These are phyloP conservation scores for Scomberomorus guttatus DNA, from an alignment of 2,797 vertebrate species.

Conservation along the genomic window DNA sequence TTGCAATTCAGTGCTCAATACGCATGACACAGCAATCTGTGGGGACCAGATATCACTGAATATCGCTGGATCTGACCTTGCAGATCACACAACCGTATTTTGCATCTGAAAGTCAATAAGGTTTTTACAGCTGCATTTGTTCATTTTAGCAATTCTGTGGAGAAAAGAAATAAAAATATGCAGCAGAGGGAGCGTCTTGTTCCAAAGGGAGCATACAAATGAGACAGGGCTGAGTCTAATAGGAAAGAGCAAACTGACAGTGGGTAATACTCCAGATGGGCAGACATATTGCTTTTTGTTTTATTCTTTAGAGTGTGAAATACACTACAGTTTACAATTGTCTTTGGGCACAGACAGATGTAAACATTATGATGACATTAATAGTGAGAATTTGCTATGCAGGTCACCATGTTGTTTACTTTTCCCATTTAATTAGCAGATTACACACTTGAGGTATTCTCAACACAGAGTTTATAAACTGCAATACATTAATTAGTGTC, in stretches of 20 bases:
- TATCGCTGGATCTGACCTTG: slow-evolving; percentile 69
- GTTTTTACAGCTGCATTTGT: slow-evolving; percentile 68
- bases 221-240: slow-evolving; percentile 55
- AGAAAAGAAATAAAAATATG: slow-evolving; percentile 53
- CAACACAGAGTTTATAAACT: slow-evolving; percentile 72
- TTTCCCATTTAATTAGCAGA: slow-evolving; percentile 78
- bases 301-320: slow-evolving; percentile 50
- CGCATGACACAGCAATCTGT: slow-evolving; percentile 61
- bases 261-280: slow-evolving; percentile 37
- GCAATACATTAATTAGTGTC: slow-evolving; percentile 74
- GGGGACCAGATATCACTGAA: slow-evolving; percentile 68
- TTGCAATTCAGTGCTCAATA: slow-evolving; percentile 66
- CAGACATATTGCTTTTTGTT: slow-evolving; percentile 39
- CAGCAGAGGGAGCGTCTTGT: slow-evolving; percentile 42
- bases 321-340: slow-evolving; percentile 23
- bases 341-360: slow-evolving; percentile 63
- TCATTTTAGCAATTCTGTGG: slow-evolving; percentile 61
- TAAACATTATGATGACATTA: slow-evolving; percentile 56
- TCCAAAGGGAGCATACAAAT: slow-evolving; percentile 73
- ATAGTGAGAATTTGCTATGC: slow-evolving; percentile 64
- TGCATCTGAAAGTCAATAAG: slow-evolving; percentile 73
- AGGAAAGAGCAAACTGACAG: slow-evolving; percentile 40
- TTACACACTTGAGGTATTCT: slow-evolving; percentile 79
- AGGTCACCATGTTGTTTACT: slow-evolving; percentile 72
- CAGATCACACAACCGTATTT: slow-evolving; percentile 52